phyloP scores from a whole-genome alignment of 2,113 vertebrate genomes.

The Ammodytes dubius region DNA sequence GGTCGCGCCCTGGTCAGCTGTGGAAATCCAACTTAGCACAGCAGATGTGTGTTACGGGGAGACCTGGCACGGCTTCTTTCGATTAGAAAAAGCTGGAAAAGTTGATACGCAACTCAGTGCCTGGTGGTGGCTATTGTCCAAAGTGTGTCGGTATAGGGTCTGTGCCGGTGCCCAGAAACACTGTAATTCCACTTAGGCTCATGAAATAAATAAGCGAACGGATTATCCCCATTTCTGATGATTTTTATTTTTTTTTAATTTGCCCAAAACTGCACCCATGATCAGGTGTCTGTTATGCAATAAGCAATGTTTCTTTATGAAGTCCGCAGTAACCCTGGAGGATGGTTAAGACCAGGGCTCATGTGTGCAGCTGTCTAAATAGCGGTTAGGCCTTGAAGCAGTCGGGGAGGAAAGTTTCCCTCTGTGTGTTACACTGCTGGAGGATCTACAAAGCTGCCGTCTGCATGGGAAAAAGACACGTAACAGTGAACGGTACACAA shows the following conservation, averaged over 20 bases:
- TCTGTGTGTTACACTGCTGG: conserved; percentile 51
- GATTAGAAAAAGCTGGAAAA: conserved; percentile 60
- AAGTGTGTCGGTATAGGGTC: conserved; percentile 40
- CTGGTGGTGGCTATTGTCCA: conserved; percentile 75
- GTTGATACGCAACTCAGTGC: conserved; percentile 62
- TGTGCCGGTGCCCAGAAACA: conserved; percentile 44
- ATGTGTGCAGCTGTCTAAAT: conserved; percentile 80
- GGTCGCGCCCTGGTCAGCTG: conserved; percentile 72
- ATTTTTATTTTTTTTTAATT: conserved; percentile 37
- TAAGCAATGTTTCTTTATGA: conserved; percentile 60
- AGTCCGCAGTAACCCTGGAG: conserved; percentile 61
- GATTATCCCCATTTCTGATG: conserved; percentile 56
- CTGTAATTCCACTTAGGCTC: conserved; percentile 60
- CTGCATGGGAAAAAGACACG: conserved; percentile 39
- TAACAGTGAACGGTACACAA: background rate
- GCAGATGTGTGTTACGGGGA: conserved; percentile 82
- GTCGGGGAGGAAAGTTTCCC: conserved; percentile 49
- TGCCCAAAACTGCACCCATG: conserved; percentile 12
- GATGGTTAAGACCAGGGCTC: conserved; percentile 36
- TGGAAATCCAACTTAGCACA: conserved; percentile 74
- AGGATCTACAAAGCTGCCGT: conserved; percentile 33
- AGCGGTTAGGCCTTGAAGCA: conserved; percentile 53
- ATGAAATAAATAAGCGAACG: conserved; percentile 36
- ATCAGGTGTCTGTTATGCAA: conserved; percentile 74
- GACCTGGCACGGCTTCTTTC: conserved; percentile 70